A percentile compares a stretch with the other conserved stretches of the same genome.
phyloP scores from a whole-genome alignment of 1,140 invertebrate species.

The Heterodera schachtii region DNA sequence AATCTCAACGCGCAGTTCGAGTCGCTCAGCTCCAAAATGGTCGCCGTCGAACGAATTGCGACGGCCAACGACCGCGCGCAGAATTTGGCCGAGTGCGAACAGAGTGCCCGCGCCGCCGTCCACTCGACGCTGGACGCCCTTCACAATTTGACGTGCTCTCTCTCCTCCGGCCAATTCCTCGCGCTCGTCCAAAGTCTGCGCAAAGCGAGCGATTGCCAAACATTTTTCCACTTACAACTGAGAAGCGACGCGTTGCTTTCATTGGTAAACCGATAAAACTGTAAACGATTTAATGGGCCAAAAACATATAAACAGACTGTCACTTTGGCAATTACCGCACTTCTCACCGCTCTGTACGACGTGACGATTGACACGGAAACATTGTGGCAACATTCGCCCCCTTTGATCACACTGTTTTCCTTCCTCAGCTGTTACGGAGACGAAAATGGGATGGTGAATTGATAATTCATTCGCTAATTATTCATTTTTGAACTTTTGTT shows the following conservation, averaged over 20 bases:
- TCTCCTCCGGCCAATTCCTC: conserved; percentile 43
- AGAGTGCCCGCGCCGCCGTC: conserved; percentile 43
- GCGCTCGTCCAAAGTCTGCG: conserved; percentile 37
- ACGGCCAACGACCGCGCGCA: conserved; percentile 8
- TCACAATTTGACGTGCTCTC: conserved; percentile 30
- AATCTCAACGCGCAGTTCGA: conserved; percentile 45
- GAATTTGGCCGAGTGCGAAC: conserved; percentile 20
- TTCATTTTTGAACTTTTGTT: not conserved
- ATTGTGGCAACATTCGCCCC: conserved; percentile 24
- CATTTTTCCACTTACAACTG: conserved; percentile 54
- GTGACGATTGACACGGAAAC: conserved; percentile 13
- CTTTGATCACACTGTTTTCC: conserved; percentile 46
- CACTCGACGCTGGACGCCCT: conserved; percentile 47
- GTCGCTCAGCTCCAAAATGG: conserved; percentile 55
- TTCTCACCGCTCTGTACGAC: conserved; percentile 38
- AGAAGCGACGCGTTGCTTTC: conserved; percentile 47
- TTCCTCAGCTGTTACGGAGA: conserved; percentile 54
- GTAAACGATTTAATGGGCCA: not conserved
- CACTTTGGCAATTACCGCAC: conserved; percentile 40
- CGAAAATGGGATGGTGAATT: conserved; percentile 45
- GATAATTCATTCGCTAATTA: not conserved
- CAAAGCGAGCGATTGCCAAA: conserved; percentile 43
- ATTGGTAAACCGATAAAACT: conserved; percentile 16
- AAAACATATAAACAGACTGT: not conserved
- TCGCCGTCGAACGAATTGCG: conserved; percentile 47